Base-by-base conservation (phyloP, 2,888 invertebrate species). In the Amaurobius ferox region DNA sequence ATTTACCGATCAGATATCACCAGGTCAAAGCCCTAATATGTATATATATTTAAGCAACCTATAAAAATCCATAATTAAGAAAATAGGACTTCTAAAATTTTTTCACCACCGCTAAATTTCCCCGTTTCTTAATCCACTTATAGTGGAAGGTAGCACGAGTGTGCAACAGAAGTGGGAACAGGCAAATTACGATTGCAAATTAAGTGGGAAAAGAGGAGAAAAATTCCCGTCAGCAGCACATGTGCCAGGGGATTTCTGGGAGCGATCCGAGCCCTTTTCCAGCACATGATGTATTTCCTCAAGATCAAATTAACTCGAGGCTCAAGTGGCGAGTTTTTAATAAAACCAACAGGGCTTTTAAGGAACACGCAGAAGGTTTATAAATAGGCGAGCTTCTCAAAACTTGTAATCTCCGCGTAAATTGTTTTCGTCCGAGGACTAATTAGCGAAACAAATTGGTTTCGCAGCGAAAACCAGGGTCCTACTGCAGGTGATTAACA, bases 371-470 rank as follows among this genome's bases (percentile, higher is more conserved):
- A 71, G 48, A 76, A 71, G 77, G 76, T 85, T 85, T 85, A 85
- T 85, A 85, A 85, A 85, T 85, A 85, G 76, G 64, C 76, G n/a
- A 26, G 66, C 76, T 61, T 35, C 76, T 71, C 70, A 76, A 76
- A 85, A 85, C 83, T 85, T 85, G 83, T 85, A 85, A 85, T 85
- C 83, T 85, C 67, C 39, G 71, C 71, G 83, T 85, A 85, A 85
- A 85, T 85, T 85, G 83, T 85, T 85, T 85, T 77, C 77, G 83
- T 77, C 62, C 77, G 13, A 35, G n/a, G 77, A 72, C 77, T 85
- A 85, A 85, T 85, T 85, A 85, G 77, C 39, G 83, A 85, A 85
- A 85, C 83, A 85, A 85, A 85, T 85, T 85, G 83, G 83, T 77
- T 77, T 48, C 74, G 44, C 7, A 35, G 40, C 9, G 19, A 32